Base-by-base conservation (phyloP, 2,888 invertebrate species). In the Archips xylosteana region DNA sequence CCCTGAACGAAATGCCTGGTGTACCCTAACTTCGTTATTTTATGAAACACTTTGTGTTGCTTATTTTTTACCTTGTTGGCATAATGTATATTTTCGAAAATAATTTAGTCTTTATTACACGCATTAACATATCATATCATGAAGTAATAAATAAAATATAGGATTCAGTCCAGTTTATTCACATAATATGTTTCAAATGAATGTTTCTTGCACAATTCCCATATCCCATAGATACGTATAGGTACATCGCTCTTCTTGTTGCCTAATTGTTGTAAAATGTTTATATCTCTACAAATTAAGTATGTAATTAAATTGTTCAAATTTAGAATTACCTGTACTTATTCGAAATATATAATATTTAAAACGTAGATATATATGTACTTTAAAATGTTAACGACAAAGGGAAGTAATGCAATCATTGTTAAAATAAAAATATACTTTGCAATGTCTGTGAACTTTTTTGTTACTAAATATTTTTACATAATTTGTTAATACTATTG, bases 221-320 rank as follows among this genome's bases (percentile, higher is more conserved):
- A 34, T 63, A 47, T 57, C 32, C 57, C 57, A 71, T 71, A 71
- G 57, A 61, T 71, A 66, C 57, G 39, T 39, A 36, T 3, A 42
- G 71, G 70, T 39, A 64, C 15, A 70, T 67, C 15, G 65, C 66
- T 71, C 62, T 86, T 83, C 87, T 87, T 88, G 89, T 89, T 90
- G 85, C 86, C 57, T 88, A 85, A 85, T 89, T 92, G 91, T 92
- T 92, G 89, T 92, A 87, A 88, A 89, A 89, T 92, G 89, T 92
- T 91, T 90, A 92, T 86, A 87, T 67, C 70, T 67, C 63, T 73
- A 87, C 77, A 87, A 89, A 88, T 87, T 87, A 88, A 91, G 80
- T 82, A 84, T 87, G 87, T 86, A 84, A 83, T 84, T 85, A 80
- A 85, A 88, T 83, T 87, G 89, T 90, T 86, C 84, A 86, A 86